Base-by-base conservation (phyloP, 2,113 vertebrate species). In the Willisornis vidua region DNA sequence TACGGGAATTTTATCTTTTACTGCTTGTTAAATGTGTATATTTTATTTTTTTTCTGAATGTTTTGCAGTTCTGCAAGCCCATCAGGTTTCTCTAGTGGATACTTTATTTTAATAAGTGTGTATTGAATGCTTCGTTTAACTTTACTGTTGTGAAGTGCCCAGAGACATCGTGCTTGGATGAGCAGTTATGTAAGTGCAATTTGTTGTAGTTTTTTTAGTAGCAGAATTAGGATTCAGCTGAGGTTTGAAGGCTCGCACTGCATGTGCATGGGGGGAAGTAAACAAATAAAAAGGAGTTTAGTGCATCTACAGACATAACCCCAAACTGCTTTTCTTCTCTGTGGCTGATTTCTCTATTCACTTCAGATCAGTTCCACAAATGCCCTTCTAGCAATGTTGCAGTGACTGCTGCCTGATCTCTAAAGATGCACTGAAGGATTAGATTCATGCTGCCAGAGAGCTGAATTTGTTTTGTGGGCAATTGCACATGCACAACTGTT, bases 31-130 rank as follows among this genome's bases (percentile, higher is more conserved):
- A 24, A 41, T 15, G 37, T 39, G 19, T 71, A 24, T 87, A 51
- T 93, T 91, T 92, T 37, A 22, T 37, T 82, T 94, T 75, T 95
- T 86, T 94, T 26, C 85, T 75, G 62, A 74, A 65, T 71, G 55
- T 91, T 89, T 92, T 79, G 28, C 70, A 72, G 75, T 45, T 88
- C 57, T 67, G 65, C 82, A 87, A 93, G 58, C 92, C 94, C 82
- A 89, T 90, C 70, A 90, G 73, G 79, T 77, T 96, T 87, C 92
- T 95, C 94, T 85, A 71, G 87, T 85, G 88, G 92, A 96, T 97
- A 88, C 93, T 97, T 97, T 94, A 93, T 96, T 97, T 96, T 95
- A 97, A 97, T 97, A 97, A 97, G 93, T 91, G 94, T 90, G 92
- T 92, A 91, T 89, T 86, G 90, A 96, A 97, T 94, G 97, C 94